A percentile compares a stretch with the other conserved stretches of the same genome.
Conservation (phyloP, 2,797 vertebrate genomes). For the Galago senegalensis region DNA sequence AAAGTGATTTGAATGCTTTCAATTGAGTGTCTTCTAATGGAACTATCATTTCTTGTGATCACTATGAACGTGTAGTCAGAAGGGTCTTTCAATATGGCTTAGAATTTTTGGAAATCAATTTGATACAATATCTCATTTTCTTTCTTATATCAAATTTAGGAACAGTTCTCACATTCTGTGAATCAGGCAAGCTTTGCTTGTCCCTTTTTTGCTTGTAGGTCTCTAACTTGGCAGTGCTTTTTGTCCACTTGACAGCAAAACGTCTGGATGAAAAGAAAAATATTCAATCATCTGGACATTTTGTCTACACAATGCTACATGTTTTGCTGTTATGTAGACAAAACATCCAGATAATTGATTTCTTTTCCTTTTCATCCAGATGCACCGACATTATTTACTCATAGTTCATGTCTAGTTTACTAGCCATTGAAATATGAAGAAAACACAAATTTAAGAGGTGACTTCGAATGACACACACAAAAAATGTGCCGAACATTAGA, state of each 20-base stretch:
- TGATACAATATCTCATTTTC: background rate
- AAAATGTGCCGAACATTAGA: background rate
- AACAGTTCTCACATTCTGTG: background rate
- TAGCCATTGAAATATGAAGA: slow-evolving; percentile 30
- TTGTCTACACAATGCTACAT: slow-evolving; percentile 77
- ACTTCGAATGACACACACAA: slow-evolving; percentile 55
- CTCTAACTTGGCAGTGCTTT: slow-evolving; percentile 63
- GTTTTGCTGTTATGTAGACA: slow-evolving; percentile 80
- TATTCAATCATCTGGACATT: slow-evolving; percentile 79
- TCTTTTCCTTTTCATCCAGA: slow-evolving; percentile 75
- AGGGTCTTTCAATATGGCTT: background rate
- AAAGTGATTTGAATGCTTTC: slow-evolving; percentile 50
- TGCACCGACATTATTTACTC: slow-evolving; percentile 77
- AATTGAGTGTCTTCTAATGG: slow-evolving; percentile 25
- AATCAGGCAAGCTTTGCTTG: background rate
- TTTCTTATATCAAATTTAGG: slow-evolving; percentile 15
- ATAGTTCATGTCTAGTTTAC: slow-evolving; percentile 63
- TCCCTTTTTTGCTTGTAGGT: slow-evolving; percentile 18
- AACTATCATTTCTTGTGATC: background rate
- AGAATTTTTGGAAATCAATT: slow-evolving; percentile 29
- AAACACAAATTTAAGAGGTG: slow-evolving; percentile 9
- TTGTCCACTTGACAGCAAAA: slow-evolving; percentile 65
- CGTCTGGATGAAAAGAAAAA: slow-evolving; percentile 67
- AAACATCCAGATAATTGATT: slow-evolving; percentile 81
- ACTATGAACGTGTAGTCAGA: background rate